Percentiles rank a stretch among this genome's conserved stretches.
Evolutionary conservation across 2,888 invertebrate genomes (phyloP).

Genomic region (Phyllotreta cruciferae): DNA sequence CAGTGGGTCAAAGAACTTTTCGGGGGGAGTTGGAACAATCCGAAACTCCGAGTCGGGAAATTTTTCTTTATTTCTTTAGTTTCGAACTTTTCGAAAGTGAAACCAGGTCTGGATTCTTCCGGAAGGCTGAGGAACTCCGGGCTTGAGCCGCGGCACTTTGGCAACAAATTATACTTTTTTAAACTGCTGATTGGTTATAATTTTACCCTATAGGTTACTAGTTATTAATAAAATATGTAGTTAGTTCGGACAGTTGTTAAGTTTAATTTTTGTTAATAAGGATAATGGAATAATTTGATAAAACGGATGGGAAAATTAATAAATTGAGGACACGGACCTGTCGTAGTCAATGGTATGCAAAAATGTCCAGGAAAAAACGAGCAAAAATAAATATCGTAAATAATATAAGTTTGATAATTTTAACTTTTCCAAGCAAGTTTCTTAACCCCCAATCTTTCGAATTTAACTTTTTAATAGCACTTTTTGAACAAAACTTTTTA

Average conservation of each 20-base stretch:
- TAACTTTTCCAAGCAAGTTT: conserved; percentile 49
- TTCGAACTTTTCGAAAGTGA: conserved; percentile 28
- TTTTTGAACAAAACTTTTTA: conserved; percentile 52
- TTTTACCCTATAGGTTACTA: too few species aligned
- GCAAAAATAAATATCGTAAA: conserved; percentile 49
- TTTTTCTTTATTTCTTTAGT: conserved; percentile 35
- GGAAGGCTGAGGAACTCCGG: not conserved
- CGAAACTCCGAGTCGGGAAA: conserved; percentile 31
- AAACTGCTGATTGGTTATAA: too few species aligned
- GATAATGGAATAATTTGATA: not conserved
- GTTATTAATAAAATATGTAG: too few species aligned
- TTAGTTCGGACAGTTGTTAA: too few species aligned
- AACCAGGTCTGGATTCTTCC: conserved; percentile 8
- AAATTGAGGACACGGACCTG: not conserved
- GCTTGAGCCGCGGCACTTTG: not conserved
- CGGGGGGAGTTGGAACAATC: conserved; percentile 33
- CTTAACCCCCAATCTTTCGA: conserved; percentile 49
- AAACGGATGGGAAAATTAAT: not conserved
- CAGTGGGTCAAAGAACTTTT: conserved; percentile 35
- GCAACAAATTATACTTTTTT: not conserved
- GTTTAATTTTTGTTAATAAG: too few species aligned
- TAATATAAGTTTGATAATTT: conserved; percentile 52
- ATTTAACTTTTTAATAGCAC: conserved; percentile 53
- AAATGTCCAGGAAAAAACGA: conserved; percentile 39
- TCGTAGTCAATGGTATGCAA: conserved; percentile 32